Evolutionary conservation across 2,797 vertebrate genomes (phyloP).

Genomic region (Myotis findleyi): DNA sequence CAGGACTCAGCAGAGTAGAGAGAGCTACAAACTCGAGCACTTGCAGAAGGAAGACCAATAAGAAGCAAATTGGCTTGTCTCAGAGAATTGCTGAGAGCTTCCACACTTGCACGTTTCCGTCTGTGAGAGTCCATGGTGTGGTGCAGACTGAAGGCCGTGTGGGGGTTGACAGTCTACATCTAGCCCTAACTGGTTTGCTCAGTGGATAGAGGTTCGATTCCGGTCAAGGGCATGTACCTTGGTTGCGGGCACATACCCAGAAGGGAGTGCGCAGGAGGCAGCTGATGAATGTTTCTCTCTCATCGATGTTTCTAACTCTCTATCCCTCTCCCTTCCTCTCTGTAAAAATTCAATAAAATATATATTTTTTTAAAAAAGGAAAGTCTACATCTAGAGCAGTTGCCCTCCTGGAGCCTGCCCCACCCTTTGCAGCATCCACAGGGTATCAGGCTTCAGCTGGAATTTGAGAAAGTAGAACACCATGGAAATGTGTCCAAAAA

Average conservation of each 20-base stretch:
- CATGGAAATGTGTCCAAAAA: background rate
- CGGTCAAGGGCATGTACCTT: no score
- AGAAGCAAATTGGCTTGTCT: background rate
- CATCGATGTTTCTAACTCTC: no score
- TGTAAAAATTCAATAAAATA: no score
- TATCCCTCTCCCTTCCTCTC: no score
- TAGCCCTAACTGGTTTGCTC: no score
- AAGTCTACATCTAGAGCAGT: background rate
- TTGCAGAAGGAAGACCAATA: background rate
- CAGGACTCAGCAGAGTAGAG: background rate
- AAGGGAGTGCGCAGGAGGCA: no score
- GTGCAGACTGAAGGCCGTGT: background rate
- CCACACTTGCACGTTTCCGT: accelerated
- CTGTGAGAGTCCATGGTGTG: accelerated
- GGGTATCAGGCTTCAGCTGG: background rate
- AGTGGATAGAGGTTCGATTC: no score
- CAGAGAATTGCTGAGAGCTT: background rate
- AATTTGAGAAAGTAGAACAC: background rate
- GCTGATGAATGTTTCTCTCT: no score
- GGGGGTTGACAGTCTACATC: background rate
- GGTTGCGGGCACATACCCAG: no score
- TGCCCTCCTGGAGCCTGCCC: background rate
- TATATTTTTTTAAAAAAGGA: no score
- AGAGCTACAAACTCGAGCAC: background rate
- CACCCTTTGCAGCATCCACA: no score